phyloP scores from a whole-genome alignment of 2,888 invertebrate species.

The Parasteatoda lunata region DNA sequence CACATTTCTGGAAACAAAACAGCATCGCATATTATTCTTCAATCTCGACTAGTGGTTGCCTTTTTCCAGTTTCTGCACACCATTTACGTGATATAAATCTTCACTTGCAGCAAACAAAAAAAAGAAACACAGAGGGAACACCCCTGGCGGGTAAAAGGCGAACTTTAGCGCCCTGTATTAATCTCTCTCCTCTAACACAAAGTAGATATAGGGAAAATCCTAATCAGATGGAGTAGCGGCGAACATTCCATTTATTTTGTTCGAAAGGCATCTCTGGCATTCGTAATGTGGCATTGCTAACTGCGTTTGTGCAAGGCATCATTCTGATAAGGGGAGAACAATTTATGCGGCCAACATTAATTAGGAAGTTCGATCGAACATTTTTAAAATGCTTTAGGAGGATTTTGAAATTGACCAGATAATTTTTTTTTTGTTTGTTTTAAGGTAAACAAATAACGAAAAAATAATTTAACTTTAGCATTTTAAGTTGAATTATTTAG shows the following conservation, averaged over 20 bases:
- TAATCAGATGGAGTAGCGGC: slow-evolving; percentile 66
- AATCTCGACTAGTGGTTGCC: not conserved
- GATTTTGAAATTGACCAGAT: no score
- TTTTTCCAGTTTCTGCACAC: not conserved
- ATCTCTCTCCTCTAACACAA: slow-evolving; percentile 63
- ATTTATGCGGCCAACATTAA: slow-evolving; percentile 53
- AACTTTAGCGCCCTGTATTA: slow-evolving; percentile 54
- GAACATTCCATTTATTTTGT: slow-evolving; percentile 66
- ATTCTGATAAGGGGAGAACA: slow-evolving; percentile 55
- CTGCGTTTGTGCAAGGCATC: slow-evolving; percentile 56
- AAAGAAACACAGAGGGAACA: not conserved
- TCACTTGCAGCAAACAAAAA: slow-evolving; percentile 4
- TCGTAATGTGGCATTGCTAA: slow-evolving; percentile 60
- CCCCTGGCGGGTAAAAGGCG: slow-evolving; percentile 11
- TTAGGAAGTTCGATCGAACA: no score
- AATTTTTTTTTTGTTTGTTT: no score
- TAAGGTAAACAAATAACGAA: no score
- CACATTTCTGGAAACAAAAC: no score
- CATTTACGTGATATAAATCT: not conserved
- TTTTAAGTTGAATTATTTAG: no score
- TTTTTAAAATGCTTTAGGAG: no score
- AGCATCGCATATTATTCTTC: no score
- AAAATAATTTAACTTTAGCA: no score
- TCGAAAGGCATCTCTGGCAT: slow-evolving; percentile 59
- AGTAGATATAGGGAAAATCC: slow-evolving; percentile 52